These are phyloP conservation scores for Fratercula arctica DNA, from an alignment of 2,797 vertebrate genomes.

Conservation along the genomic window DNA sequence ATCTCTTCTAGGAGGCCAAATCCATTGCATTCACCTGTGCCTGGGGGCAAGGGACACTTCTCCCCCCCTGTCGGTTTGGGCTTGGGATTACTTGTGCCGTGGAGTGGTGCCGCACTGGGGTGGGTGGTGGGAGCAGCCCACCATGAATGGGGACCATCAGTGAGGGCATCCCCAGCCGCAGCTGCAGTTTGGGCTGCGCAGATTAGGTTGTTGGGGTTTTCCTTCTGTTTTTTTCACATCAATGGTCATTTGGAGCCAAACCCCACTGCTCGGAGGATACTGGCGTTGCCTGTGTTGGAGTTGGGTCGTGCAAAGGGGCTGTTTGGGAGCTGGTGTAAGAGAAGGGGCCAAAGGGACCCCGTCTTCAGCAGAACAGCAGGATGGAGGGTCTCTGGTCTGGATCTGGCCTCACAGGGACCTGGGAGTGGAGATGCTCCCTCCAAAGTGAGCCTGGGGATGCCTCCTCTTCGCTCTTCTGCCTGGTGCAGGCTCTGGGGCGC, in stretches of 20 bases:
- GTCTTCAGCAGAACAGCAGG: background rate
- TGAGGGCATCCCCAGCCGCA: accelerated
- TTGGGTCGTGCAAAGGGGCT: background rate
- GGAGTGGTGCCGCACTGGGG: accelerated
- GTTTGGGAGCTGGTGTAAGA: background rate
- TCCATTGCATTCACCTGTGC: accelerated
- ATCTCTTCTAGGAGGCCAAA: background rate
- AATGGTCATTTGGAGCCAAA: background rate
- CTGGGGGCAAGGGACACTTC: background rate
- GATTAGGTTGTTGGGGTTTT: background rate
- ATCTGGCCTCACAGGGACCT: background rate
- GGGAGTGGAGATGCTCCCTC: background rate
- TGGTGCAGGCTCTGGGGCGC: background rate
- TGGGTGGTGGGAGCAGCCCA: background rate
- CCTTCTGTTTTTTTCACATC: background rate
- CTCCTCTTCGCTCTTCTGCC: background rate
- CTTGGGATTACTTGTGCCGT: accelerated
- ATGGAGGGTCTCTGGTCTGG: background rate
- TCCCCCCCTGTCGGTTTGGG: background rate
- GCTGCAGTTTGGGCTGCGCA: background rate
- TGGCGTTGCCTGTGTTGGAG: background rate
- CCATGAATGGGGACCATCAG: background rate
- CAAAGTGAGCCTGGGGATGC: background rate
- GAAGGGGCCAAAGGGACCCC: background rate
- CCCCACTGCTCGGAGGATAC: background rate